A percentile compares a stretch with the other conserved stretches of the same genome.
These are phyloP conservation scores for Eidolon dupreanum DNA, from an alignment of 2,797 vertebrate species.

Conservation along the genomic window DNA sequence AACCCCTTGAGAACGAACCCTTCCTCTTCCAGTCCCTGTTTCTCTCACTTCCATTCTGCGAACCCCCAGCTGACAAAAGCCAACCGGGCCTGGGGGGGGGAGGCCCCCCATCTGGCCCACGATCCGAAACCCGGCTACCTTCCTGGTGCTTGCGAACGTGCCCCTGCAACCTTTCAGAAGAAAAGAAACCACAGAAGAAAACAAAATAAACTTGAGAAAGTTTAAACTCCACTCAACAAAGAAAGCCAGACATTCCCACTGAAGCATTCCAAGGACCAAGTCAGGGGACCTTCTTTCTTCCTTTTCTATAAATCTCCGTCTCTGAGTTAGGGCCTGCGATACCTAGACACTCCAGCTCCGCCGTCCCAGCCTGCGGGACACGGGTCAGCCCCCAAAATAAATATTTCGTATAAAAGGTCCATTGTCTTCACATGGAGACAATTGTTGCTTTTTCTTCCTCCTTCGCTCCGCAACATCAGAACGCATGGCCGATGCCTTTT, in stretches of 20 bases:
- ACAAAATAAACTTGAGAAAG: slow-evolving; percentile 36
- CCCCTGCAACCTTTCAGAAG: background rate
- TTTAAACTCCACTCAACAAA: background rate
- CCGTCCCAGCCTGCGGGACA: background rate
- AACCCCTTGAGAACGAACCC: rapidly evolving
- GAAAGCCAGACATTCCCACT: background rate
- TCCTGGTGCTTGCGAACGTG: rapidly evolving
- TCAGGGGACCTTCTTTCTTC: background rate
- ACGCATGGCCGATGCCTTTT: background rate
- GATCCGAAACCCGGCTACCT: background rate
- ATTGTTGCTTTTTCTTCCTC: slow-evolving; percentile 33
- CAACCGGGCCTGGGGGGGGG: background rate
- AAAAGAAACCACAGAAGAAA: background rate
- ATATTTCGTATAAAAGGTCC: slow-evolving; percentile 66
- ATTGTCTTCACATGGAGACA: slow-evolving; percentile 53
- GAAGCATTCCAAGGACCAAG: background rate
- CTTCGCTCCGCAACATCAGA: background rate
- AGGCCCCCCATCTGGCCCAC: too few species aligned
- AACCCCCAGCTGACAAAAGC: slow-evolving; percentile 1
- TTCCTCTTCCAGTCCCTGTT: background rate
- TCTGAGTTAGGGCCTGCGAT: background rate
- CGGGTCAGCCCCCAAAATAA: slow-evolving; percentile 57
- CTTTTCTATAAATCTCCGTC: slow-evolving; percentile 3
- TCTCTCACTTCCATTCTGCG: background rate
- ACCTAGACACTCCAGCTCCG: background rate